These are phyloP conservation scores for Sminthurides aquaticus DNA, from an alignment of 2,888 invertebrate species.

Conservation along the genomic window DNA sequence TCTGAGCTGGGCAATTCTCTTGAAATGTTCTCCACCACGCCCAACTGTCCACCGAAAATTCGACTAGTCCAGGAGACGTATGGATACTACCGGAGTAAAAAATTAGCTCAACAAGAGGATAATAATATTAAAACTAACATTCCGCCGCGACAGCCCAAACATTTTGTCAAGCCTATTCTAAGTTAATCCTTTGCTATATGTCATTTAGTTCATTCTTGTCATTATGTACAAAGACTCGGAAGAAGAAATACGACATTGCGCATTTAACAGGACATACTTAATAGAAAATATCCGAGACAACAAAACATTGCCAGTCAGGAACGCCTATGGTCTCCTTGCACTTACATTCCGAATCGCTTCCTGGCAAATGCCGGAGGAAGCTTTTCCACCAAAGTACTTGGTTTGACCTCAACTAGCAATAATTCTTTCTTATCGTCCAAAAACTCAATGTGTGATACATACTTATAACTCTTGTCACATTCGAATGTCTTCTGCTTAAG, in stretches of 20 bases:
- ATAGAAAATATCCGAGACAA: no score
- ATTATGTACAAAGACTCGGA: no score
- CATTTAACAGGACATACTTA: background rate
- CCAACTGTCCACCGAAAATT: slow-evolving; percentile 20
- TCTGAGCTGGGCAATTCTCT: slow-evolving; percentile 21
- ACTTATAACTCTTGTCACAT: slow-evolving; percentile 33
- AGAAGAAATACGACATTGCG: background rate
- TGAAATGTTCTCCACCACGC: slow-evolving; percentile 21
- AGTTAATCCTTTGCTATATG: slow-evolving; percentile 24
- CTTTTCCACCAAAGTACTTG: slow-evolving; percentile 35
- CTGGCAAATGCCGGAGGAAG: slow-evolving; percentile 40
- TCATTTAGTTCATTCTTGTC: no score
- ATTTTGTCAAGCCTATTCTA: slow-evolving; percentile 30
- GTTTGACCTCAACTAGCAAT: slow-evolving; percentile 38
- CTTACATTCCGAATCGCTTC: slow-evolving; percentile 39
- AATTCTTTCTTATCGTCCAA: slow-evolving; percentile 28
- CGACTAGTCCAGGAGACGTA: slow-evolving; percentile 32
- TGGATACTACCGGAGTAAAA: slow-evolving; percentile 30
- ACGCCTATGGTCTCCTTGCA: no score
- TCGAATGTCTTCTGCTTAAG: slow-evolving; percentile 30
- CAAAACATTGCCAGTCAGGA: no score
- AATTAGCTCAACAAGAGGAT: slow-evolving; percentile 15
- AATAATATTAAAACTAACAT: slow-evolving; percentile 1
- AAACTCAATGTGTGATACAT: slow-evolving; percentile 31
- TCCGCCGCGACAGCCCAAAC: slow-evolving; percentile 21